phyloP scores from a whole-genome alignment of 2,888 invertebrate species.

The Carabus problematicus region DNA sequence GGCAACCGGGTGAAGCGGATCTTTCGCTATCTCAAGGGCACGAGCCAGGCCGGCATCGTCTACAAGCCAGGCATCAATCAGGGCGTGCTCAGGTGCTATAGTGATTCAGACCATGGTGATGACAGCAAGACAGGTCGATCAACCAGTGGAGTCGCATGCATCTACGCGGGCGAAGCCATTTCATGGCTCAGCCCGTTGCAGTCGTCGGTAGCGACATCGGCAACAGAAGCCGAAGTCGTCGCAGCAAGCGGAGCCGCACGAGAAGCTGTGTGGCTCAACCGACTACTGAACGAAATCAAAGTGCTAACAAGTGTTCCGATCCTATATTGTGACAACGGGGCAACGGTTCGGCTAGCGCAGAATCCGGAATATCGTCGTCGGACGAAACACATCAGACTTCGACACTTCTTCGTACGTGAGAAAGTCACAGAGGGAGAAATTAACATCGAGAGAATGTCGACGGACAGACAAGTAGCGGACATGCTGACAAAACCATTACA shows the following conservation, averaged over 20 bases:
- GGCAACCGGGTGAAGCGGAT: no score
- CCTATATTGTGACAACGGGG: slow-evolving; percentile 50
- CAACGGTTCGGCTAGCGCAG: slow-evolving; percentile 47
- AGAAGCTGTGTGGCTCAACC: slow-evolving; percentile 46
- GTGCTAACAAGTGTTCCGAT: slow-evolving; percentile 46
- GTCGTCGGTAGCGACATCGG: slow-evolving; percentile 26
- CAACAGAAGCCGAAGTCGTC: slow-evolving; percentile 34
- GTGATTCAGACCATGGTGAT: no score
- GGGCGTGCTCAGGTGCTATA: no score
- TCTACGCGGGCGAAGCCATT: slow-evolving; percentile 18
- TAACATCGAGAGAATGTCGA: background rate
- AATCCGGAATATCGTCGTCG: slow-evolving; percentile 15
- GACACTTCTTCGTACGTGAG: slow-evolving; percentile 19
- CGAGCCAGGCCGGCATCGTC: no score
- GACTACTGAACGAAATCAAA: slow-evolving; percentile 48
- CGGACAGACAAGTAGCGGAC: slow-evolving; percentile 18
- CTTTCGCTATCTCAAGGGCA: no score
- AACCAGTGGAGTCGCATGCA: no score
- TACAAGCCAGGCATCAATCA: no score
- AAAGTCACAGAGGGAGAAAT: slow-evolving; percentile 3
- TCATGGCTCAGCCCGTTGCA: slow-evolving; percentile 34
- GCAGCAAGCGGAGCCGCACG: slow-evolving; percentile 36
- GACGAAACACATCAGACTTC: slow-evolving; percentile 14
- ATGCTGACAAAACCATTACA: slow-evolving; percentile 11
- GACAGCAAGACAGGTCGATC: no score